Evolutionary conservation across 2,888 invertebrate species (phyloP).

Genomic region (Cyaniris semiargus): DNA sequence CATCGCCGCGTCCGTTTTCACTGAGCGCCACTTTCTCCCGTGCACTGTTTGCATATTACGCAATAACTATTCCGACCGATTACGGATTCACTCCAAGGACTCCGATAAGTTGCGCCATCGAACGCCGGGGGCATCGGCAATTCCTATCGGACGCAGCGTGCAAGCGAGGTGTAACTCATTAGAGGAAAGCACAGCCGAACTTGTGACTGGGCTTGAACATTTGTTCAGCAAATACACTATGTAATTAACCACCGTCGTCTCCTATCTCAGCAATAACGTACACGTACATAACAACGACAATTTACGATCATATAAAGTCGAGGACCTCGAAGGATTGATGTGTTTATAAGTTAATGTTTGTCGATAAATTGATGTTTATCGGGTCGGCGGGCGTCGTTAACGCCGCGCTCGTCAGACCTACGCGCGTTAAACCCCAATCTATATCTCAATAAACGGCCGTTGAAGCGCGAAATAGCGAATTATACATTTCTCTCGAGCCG

Average conservation of each 20-base stretch:
- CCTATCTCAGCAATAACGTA: neutral
- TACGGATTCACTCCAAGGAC: slow-evolving; percentile 10
- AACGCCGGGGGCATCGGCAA: neutral
- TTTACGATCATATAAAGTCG: neutral
- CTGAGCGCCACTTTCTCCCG: slow-evolving; percentile 59
- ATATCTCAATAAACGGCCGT: slow-evolving; percentile 1
- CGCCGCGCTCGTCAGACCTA: neutral
- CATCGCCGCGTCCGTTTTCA: slow-evolving; percentile 43
- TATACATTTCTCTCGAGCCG: slow-evolving; percentile 11
- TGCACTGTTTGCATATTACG: slow-evolving; percentile 52
- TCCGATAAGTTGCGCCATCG: slow-evolving; percentile 1
- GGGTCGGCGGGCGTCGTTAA: neutral
- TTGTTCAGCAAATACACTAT: neutral
- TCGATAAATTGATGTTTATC: slow-evolving; percentile 11
- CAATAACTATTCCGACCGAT: slow-evolving; percentile 4
- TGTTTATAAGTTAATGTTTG: slow-evolving; percentile 1
- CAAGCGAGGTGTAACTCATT: neutral
- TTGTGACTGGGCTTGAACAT: neutral
- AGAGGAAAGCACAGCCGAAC: neutral
- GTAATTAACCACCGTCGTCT: neutral
- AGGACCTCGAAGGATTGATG: neutral
- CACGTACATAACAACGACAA: neutral
- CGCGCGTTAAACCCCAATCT: slow-evolving; percentile 12
- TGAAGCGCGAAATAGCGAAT: slow-evolving; percentile 27
- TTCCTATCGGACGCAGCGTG: neutral